Conservation (phyloP, 2,113 vertebrate genomes). For the Fregata magnificens region DNA sequence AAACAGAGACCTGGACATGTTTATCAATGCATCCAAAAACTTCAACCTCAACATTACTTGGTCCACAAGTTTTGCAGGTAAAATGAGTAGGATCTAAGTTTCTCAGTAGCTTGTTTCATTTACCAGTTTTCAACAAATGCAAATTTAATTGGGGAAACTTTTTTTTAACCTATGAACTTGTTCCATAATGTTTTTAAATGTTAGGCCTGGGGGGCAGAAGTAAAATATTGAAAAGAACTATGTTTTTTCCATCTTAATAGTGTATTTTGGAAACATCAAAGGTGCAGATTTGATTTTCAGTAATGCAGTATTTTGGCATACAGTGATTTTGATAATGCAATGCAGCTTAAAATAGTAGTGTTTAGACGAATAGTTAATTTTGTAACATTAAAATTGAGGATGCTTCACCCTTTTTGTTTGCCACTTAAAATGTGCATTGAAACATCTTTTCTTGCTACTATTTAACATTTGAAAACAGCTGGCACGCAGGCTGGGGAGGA, state of each 20-base stretch:
- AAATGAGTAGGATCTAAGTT: background rate
- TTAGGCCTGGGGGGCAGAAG: background rate
- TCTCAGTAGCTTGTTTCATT: background rate
- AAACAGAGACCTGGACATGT: slow-evolving; percentile 97
- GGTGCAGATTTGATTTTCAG: background rate
- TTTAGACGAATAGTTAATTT: background rate
- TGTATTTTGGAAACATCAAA: background rate
- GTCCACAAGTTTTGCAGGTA: slow-evolving; percentile 95
- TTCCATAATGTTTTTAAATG: background rate
- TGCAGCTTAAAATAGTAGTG: background rate
- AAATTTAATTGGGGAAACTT: background rate
- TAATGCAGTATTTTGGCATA: background rate
- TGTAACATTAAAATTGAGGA: background rate
- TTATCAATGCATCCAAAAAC: slow-evolving; percentile 98
- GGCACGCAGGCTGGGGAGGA: slow-evolving; percentile 96
- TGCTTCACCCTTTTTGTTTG: background rate
- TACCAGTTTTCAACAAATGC: background rate
- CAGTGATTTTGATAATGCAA: background rate
- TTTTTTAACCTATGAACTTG: background rate
- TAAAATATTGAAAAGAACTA: fast-evolving
- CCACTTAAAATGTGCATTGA: background rate
- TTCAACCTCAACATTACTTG: slow-evolving; percentile 99
- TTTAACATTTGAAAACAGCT: slow-evolving; percentile 68
- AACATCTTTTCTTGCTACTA: background rate
- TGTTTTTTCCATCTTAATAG: background rate